Evolutionary conservation across 2,888 invertebrate species (phyloP).

Genomic region (Macrophya alboannulata): DNA sequence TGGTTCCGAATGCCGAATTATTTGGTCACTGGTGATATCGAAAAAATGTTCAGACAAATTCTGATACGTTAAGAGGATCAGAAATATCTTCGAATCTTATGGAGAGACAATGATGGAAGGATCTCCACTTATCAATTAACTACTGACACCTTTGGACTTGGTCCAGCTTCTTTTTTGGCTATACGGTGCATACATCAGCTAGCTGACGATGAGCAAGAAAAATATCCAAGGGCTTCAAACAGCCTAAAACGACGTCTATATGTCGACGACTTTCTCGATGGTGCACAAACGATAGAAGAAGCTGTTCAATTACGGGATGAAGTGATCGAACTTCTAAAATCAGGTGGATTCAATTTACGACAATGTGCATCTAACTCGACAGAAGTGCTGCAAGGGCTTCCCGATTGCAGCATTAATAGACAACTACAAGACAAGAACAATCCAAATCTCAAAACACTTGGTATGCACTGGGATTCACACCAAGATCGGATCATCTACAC

Average conservation of each 20-base stretch:
- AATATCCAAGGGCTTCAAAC: conserved; percentile 54
- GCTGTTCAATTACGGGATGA: background rate
- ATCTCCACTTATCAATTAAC: conserved; percentile 57
- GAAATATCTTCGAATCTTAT: conserved; percentile 60
- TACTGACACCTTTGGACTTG: conserved; percentile 59
- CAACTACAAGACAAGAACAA: conserved; percentile 55
- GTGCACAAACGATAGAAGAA: conserved; percentile 50
- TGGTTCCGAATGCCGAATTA: conserved; percentile 64
- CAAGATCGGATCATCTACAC: conserved; percentile 57
- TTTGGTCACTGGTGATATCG: conserved; percentile 69
- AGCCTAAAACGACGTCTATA: conserved; percentile 58
- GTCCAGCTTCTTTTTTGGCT: conserved; percentile 66
- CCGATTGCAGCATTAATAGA: conserved; percentile 49
- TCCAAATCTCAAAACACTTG: conserved; percentile 55
- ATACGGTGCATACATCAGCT: conserved; percentile 65
- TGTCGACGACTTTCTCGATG: conserved; percentile 61
- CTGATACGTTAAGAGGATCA: conserved; percentile 60
- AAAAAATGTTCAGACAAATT: conserved; percentile 68
- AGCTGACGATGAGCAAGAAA: conserved; percentile 61
- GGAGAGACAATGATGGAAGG: conserved; percentile 60
- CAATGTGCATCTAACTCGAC: background rate
- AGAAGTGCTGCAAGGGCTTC: background rate
- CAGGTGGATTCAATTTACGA: background rate
- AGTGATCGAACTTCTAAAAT: background rate
- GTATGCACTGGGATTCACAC: conserved; percentile 59